Evolutionary conservation across 1,140 invertebrate genomes (phyloP).

Genomic region (Radopholus similis): DNA sequence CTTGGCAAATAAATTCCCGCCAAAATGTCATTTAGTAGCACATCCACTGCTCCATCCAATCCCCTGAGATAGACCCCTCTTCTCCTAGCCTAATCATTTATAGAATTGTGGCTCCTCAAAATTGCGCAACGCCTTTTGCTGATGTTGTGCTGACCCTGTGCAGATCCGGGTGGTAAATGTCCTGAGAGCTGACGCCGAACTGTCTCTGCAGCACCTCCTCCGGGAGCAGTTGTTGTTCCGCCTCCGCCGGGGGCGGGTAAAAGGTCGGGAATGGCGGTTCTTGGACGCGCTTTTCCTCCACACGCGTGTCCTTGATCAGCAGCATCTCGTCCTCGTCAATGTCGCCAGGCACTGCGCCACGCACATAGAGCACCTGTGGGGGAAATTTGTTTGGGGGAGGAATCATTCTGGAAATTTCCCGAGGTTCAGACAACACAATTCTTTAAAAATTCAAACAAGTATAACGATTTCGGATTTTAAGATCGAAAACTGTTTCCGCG

Average conservation of each 20-base stretch:
- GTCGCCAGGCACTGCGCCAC: slow-evolving; percentile 50
- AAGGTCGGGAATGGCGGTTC: slow-evolving; percentile 54
- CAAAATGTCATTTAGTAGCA: no score
- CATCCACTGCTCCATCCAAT: no score
- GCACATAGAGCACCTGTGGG: slow-evolving; percentile 53
- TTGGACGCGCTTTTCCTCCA: slow-evolving; percentile 31
- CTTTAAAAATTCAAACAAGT: neutral
- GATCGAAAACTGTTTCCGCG: no score
- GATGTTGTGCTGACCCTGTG: no score
- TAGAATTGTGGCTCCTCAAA: no score
- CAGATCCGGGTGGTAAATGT: slow-evolving; percentile 41
- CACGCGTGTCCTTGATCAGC: slow-evolving; percentile 43
- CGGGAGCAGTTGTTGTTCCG: slow-evolving; percentile 19
- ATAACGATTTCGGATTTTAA: no score
- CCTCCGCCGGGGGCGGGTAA: slow-evolving; percentile 25
- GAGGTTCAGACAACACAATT: neutral
- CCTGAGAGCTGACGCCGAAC: slow-evolving; percentile 26
- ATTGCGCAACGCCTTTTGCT: no score
- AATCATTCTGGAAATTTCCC: no score
- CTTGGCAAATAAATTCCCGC: neutral
- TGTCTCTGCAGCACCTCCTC: neutral
- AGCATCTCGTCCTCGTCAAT: slow-evolving; percentile 44
- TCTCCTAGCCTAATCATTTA: no score
- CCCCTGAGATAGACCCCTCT: no score
- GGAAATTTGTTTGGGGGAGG: no score